These are phyloP conservation scores for Lichenostomus cassidix DNA, from an alignment of 2,113 vertebrate genomes.

Conservation along the genomic window DNA sequence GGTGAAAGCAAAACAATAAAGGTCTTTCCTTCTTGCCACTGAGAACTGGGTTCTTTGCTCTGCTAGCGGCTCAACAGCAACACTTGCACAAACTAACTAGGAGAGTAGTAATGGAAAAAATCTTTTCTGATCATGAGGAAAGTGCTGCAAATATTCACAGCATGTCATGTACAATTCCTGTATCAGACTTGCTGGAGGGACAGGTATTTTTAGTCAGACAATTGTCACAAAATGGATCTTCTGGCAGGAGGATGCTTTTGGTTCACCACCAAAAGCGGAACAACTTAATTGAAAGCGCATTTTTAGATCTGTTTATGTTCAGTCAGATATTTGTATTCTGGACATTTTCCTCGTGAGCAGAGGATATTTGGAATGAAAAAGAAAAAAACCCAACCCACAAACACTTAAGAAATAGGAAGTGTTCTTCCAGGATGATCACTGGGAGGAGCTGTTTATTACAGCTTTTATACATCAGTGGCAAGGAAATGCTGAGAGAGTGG, in stretches of 20 bases:
- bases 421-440: background rate
- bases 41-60: too few species aligned
- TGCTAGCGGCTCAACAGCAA: too few species aligned
- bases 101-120: background rate
- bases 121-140: background rate
- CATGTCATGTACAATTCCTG: fast-evolving
- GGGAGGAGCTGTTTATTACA: background rate
- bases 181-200: background rate
- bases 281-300: fast-evolving
- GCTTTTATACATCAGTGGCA: background rate
- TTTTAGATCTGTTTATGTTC: background rate
- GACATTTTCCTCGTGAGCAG: background rate
- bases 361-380: background rate
- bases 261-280: background rate
- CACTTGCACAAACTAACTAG: background rate
- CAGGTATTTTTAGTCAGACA: background rate
- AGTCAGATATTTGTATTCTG: background rate
- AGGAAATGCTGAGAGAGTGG: background rate
- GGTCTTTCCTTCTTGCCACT: too few species aligned
- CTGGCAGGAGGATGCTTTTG: background rate
- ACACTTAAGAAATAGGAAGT: background rate
- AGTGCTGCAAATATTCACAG: background rate
- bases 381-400: fast-evolving
- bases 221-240: background rate
- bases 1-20: too few species aligned